Conservation (phyloP, 2,113 vertebrate species). For the Pseudonaja textilis region DNA sequence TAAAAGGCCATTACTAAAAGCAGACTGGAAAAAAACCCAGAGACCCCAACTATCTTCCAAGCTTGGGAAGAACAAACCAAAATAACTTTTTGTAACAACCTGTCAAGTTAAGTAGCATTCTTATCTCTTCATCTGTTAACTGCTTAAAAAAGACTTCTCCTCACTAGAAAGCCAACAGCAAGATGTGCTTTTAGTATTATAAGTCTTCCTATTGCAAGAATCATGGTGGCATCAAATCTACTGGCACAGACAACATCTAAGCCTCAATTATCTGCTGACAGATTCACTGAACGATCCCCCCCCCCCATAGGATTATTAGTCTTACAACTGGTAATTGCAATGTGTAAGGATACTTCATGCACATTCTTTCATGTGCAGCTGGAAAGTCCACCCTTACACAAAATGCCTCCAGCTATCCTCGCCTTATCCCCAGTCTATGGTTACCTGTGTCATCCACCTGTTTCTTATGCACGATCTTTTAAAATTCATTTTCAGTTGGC, state of each 20-base stretch:
- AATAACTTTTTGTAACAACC: not conserved
- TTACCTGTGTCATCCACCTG: not conserved
- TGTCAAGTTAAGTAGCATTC: not conserved
- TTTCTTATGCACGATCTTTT: not conserved
- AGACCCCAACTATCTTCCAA: not conserved
- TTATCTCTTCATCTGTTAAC: constrained; percentile 6
- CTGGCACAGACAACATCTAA: not conserved
- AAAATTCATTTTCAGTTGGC: not conserved
- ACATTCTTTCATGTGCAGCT: not conserved
- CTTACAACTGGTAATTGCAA: not conserved
- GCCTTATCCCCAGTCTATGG: not conserved
- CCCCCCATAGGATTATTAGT: not conserved
- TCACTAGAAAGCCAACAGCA: not conserved
- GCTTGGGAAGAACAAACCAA: not conserved
- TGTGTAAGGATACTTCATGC: not conserved
- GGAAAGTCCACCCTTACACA: not conserved
- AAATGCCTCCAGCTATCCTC: not conserved
- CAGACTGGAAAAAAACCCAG: not conserved
- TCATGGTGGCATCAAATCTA: not conserved
- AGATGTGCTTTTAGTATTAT: not conserved
- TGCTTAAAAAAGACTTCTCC: not conserved
- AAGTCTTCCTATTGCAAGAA: not conserved
- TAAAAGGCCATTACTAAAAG: not conserved
- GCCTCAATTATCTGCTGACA: not conserved
- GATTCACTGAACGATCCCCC: not conserved